Base-by-base conservation (phyloP, 2,888 invertebrate genomes). In the Drosophila mimica region DNA sequence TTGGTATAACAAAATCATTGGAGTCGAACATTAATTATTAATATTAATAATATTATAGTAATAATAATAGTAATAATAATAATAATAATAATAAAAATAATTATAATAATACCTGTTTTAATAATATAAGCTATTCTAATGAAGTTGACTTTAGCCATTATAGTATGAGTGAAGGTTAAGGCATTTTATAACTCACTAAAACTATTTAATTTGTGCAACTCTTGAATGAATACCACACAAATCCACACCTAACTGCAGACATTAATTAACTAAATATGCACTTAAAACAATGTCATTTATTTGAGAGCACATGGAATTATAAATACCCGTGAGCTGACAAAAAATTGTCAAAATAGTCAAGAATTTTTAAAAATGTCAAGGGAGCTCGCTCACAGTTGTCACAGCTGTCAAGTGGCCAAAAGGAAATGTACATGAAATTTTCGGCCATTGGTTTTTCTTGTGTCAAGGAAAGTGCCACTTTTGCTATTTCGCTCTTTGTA, bases 371-470 rank as follows among this genome's bases (percentile, higher is more conserved):
- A 75, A 65, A 58, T 56, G 52, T 61, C 49, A 73, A 63, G 48
- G 52, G 33, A 40, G 46, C 56, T 49, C 33, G 70, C 70, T 74
- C 62, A 70, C 74, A 77, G 63, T 66, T 80, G 79, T 15, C 46
- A 79, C 81, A 74, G 81, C 77, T 79, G 81, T 70, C 81, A 74
- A 70, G 68, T 56, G 61, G 61, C 57, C 64, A 57, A 36, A 48
- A 53, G 74, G 70, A 66, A 77, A 76, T 60, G 74, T 40, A 54
- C 65, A 57, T 62, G 61, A 57, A 59, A 62, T 51, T 71, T 60
- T 56, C 28, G 53, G 11, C 59, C 34, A 43, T 34, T 36, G 20
- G 9, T 57, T 68, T 80, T 74, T 68, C 70, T 66, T 40, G 67
- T 64, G 51, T 58, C 34, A 46, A 52, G 61, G 33, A 68, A 49